Percentiles rank a stretch among this genome's conserved stretches.
phyloP scores from a whole-genome alignment of 2,888 invertebrate genomes.

The Cheilosia impressa region DNA sequence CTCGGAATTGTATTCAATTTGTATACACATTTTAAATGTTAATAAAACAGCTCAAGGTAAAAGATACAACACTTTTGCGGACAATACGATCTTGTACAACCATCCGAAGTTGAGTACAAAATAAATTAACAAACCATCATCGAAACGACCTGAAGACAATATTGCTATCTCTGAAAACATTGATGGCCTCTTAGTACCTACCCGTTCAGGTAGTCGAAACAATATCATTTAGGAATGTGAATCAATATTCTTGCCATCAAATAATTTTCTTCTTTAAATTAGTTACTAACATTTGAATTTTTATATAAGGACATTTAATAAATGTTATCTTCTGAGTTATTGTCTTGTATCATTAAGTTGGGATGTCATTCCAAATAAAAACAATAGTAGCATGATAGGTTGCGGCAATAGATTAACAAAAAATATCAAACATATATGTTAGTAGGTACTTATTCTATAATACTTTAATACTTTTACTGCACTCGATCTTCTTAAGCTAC shows the following conservation, averaged over 20 bases:
- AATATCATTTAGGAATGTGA: conserved; percentile 45
- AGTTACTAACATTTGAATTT: conserved; percentile 7
- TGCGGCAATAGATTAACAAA: conserved; percentile 36
- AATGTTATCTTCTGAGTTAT: conserved; percentile 60
- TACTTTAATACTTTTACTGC: conserved; percentile 51
- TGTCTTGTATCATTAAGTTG: conserved; percentile 60
- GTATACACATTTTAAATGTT: conserved; percentile 46
- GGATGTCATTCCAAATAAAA: conserved; percentile 57
- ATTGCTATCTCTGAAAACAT: conserved; percentile 37
- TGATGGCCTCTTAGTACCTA: conserved; percentile 21
- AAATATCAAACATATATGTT: conserved; percentile 57
- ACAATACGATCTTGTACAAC: conserved; percentile 19
- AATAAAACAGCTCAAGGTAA: conserved; percentile 55
- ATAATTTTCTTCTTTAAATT: conserved; percentile 2
- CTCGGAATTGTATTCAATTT: conserved; percentile 47
- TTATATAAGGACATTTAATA: conserved; percentile 15
- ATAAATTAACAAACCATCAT: conserved; percentile 11
- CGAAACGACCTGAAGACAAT: conserved; percentile 42
- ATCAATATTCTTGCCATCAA: background rate
- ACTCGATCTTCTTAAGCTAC: conserved; percentile 65
- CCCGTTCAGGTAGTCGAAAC: background rate
- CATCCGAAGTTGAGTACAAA: conserved; percentile 45
- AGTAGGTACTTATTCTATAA: conserved; percentile 65
- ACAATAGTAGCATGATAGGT: conserved; percentile 36
- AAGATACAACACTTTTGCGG: conserved; percentile 51